phyloP scores from a whole-genome alignment of 2,113 vertebrate species.

The Aegotheles bennettii region DNA sequence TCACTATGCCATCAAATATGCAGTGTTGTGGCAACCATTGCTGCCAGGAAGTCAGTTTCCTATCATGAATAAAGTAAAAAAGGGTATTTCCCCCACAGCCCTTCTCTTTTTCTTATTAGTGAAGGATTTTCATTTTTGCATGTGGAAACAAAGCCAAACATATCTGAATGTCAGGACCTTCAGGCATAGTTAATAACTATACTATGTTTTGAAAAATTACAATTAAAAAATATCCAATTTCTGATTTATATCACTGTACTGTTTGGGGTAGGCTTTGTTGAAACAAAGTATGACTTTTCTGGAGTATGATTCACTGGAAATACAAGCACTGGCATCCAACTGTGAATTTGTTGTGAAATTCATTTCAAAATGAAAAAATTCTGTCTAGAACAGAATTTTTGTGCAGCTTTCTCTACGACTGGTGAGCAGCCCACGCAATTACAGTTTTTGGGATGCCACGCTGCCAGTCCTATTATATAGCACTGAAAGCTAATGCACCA shows the following conservation, averaged over 20 bases:
- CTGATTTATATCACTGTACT: constrained; percentile 44
- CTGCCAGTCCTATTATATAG: constrained; percentile 52
- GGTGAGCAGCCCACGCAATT: constrained; percentile 39
- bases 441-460: constrained; percentile 45
- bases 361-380: constrained; percentile 49
- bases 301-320: constrained; percentile 45
- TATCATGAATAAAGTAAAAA: background rate
- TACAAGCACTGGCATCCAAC: constrained; percentile 37
- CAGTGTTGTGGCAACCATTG: background rate
- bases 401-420: constrained; percentile 21
- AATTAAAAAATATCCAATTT: constrained; percentile 33
- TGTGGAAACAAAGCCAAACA: constrained; percentile 5
- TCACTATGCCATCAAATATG: background rate
- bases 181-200: background rate
- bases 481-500: constrained; percentile 41
- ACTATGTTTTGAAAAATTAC: constrained; percentile 17
- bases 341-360: constrained; percentile 63
- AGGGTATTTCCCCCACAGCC: background rate
- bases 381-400: constrained; percentile 55
- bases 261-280: constrained; percentile 28
- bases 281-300: constrained; percentile 40
- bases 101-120: background rate
- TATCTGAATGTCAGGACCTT: constrained; percentile 14
- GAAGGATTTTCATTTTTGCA: background rate
- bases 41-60: background rate